phyloP scores from a whole-genome alignment of 2,888 invertebrate genomes.

The Tanytarsus gracilentus region DNA sequence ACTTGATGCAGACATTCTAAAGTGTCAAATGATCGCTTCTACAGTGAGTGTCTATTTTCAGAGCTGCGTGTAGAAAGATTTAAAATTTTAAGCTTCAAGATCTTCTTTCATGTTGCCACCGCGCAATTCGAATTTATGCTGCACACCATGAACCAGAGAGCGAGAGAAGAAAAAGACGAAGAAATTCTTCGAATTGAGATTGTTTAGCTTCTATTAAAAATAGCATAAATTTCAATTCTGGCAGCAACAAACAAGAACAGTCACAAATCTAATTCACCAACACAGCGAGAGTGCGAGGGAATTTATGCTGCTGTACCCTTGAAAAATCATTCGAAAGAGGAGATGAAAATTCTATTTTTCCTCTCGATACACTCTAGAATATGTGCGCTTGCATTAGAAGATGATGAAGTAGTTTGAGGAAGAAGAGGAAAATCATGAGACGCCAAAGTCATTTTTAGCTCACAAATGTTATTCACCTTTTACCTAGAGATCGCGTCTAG shows the following conservation, averaged over 20 bases:
- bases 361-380: background rate
- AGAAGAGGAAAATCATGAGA: background rate
- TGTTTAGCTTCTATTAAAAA: background rate
- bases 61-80: too few species aligned
- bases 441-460: slow-evolving; percentile 9
- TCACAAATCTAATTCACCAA: slow-evolving; percentile 1
- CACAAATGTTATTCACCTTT: slow-evolving; percentile 10
- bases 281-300: too few species aligned
- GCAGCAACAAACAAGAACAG: background rate
- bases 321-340: background rate
- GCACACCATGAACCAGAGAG: too few species aligned
- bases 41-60: slow-evolving; percentile 14
- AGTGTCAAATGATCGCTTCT: slow-evolving; percentile 15
- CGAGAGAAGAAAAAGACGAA: background rate
- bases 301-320: slow-evolving; percentile 7
- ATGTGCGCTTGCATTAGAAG: background rate
- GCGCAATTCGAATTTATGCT: background rate
- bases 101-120: background rate
- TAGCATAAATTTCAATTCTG: background rate
- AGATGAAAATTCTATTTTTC: background rate
- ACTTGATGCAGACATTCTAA: slow-evolving; percentile 23
- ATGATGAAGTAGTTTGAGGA: too few species aligned
- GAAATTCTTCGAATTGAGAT: background rate
- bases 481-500: slow-evolving; percentile 9
- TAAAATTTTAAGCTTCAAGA: background rate